phyloP scores from a whole-genome alignment of 2,888 invertebrate species.

The Pinctada fucata region DNA sequence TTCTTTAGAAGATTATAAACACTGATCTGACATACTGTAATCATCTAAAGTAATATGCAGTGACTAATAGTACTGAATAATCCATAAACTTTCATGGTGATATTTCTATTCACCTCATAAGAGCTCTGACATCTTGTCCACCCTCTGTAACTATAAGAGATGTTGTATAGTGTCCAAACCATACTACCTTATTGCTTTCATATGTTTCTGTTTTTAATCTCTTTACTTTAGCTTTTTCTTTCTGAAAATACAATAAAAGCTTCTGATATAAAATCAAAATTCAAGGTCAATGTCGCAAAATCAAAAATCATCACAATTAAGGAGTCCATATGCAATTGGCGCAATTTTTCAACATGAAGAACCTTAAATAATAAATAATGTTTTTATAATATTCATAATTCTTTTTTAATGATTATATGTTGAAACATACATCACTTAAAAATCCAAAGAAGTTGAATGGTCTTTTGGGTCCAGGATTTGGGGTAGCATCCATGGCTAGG shows the following conservation, averaged over 20 bases:
- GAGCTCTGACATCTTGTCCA: conserved; percentile 55
- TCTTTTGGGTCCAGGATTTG: conserved; percentile 89
- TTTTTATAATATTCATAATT: too few species aligned
- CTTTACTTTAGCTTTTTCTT: conserved; percentile 33
- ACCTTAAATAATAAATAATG: too few species aligned
- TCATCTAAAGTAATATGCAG: too few species aligned
- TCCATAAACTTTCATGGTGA: too few species aligned
- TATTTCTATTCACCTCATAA: conserved; percentile 57
- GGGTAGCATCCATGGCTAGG: conserved; percentile 90
- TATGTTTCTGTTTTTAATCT: conserved; percentile 42
- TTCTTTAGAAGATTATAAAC: too few species aligned
- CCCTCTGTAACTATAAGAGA: conserved; percentile 83
- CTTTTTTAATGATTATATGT: background rate
- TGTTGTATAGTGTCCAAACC: conserved; percentile 95
- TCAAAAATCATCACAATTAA: too few species aligned
- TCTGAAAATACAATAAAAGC: conserved; percentile 9
- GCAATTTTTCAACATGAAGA: too few species aligned
- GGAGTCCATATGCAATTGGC: too few species aligned
- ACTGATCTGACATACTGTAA: too few species aligned
- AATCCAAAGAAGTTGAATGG: conserved; percentile 94
- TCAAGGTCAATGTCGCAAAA: too few species aligned
- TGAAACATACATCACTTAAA: conserved; percentile 68
- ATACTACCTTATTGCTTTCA: conserved; percentile 82
- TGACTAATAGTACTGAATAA: too few species aligned
- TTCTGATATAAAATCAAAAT: too few species aligned